These are phyloP conservation scores for Molorchus minor DNA, from an alignment of 2,888 invertebrate genomes.

Conservation along the genomic window DNA sequence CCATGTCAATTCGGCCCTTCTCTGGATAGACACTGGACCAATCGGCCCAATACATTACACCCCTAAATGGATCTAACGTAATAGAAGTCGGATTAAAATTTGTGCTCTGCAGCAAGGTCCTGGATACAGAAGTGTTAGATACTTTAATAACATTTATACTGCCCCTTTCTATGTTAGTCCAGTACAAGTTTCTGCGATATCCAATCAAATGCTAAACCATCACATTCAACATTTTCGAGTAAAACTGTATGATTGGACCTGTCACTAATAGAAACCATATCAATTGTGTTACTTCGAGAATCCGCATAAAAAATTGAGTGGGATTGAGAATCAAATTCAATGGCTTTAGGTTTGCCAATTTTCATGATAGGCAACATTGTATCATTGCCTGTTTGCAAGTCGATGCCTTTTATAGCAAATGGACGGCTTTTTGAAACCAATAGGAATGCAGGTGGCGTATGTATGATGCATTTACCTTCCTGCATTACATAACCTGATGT, in stretches of 20 bases:
- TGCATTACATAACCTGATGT: conserved; percentile 74
- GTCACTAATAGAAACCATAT: conserved; percentile 44
- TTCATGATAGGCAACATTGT: conserved; percentile 76
- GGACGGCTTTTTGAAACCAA: conserved; percentile 73
- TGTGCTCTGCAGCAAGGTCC: conserved; percentile 67
- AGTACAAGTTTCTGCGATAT: conserved; percentile 83
- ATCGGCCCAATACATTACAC: conserved; percentile 82
- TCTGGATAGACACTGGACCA: conserved; percentile 67
- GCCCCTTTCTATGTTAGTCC: conserved; percentile 79
- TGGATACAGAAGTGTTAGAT: conserved; percentile 66
- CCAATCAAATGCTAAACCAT: conserved; percentile 87
- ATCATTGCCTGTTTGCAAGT: conserved; percentile 63
- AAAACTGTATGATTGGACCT: conserved; percentile 61
- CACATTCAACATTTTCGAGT: conserved; percentile 70
- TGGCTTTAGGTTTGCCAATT: conserved; percentile 71
- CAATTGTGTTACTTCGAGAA: conserved; percentile 59
- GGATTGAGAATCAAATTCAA: conserved; percentile 73
- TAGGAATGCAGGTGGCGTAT: conserved; percentile 70
- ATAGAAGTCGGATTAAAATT: conserved; percentile 68
- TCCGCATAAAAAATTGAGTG: conserved; percentile 64
- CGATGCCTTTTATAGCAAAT: conserved; percentile 75
- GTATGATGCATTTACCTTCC: conserved; percentile 69
- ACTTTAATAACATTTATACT: conserved; percentile 75
- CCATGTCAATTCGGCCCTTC: conserved; percentile 72
- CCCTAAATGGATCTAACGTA: conserved; percentile 73